Evolutionary conservation across 2,797 vertebrate species (phyloP).

Genomic region (Fistularia commersonii): DNA sequence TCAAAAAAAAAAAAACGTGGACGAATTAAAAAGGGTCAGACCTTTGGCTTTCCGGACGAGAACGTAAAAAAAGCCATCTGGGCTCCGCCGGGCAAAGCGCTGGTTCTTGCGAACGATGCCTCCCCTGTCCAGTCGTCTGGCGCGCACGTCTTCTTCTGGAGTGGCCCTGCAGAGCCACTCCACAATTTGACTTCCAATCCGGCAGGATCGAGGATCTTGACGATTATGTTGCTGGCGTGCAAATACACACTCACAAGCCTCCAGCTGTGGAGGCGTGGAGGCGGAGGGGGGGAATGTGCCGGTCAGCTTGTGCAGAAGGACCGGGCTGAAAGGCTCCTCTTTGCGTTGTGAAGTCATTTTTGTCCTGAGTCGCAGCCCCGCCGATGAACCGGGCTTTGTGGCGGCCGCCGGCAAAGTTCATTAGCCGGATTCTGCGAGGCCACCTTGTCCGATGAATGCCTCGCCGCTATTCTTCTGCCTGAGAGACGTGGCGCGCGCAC

Average conservation of each 20-base stretch:
- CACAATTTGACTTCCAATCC: too few species aligned
- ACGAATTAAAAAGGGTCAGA: too few species aligned
- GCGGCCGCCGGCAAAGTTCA: constrained; percentile 55
- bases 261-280: constrained; percentile 38
- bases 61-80: too few species aligned
- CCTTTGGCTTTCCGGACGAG: too few species aligned
- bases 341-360: constrained; percentile 56
- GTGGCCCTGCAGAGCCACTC: constrained; percentile 40
- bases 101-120: too few species aligned
- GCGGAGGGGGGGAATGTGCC: constrained; percentile 38
- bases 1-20: too few species aligned
- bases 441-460: constrained; percentile 54
- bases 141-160: too few species aligned
- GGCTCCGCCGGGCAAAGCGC: too few species aligned
- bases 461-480: constrained; percentile 38
- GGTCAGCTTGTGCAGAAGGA: constrained; percentile 47
- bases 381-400: constrained; percentile 50
- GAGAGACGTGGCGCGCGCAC: constrained; percentile 30
- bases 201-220: constrained; percentile 54
- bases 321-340: constrained; percentile 40
- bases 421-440: constrained; percentile 57
- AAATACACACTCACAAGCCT: constrained; percentile 45
- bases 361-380: constrained; percentile 50
- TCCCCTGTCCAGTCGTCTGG: too few species aligned
- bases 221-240: constrained; percentile 32